phyloP scores from a whole-genome alignment of 2,888 invertebrate genomes.

The Drosophila pseudotakahashii region DNA sequence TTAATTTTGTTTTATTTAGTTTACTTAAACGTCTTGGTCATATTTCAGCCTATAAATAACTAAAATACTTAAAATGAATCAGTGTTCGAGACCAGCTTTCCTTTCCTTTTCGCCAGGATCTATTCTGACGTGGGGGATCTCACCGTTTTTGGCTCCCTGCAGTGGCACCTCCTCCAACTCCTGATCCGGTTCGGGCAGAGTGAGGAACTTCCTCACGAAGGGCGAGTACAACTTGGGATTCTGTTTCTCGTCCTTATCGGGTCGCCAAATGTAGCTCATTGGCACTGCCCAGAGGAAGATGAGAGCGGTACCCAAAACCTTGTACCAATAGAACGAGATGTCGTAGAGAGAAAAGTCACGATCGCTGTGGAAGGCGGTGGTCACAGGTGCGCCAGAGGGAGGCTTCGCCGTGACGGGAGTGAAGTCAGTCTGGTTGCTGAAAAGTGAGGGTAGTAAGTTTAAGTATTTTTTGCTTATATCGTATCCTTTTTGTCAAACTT shows the following conservation, averaged over 20 bases:
- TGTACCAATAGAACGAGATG: conserved; percentile 87
- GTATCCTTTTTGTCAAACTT: no score
- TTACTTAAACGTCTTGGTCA: conserved; percentile 1
- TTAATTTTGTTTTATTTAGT: neutral
- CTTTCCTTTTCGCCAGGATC: conserved; percentile 28
- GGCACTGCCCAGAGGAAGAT: conserved; percentile 85
- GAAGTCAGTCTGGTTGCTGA: conserved; percentile 38
- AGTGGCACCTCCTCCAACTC: conserved; percentile 66
- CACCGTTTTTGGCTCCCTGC: conserved; percentile 24
- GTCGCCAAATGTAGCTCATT: conserved; percentile 85
- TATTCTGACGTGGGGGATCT: conserved; percentile 27
- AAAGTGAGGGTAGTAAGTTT: no score
- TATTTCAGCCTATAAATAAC: neutral
- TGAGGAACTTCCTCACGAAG: conserved; percentile 67
- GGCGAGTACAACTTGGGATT: conserved; percentile 79
- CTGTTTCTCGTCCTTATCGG: conserved; percentile 60
- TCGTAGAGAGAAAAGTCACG: conserved; percentile 85
- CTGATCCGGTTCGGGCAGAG: neutral
- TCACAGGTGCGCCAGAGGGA: conserved; percentile 13
- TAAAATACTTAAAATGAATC: conserved; percentile 1
- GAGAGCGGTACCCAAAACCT: conserved; percentile 85
- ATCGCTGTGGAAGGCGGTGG: conserved; percentile 64
- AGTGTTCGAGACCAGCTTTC: conserved; percentile 10
- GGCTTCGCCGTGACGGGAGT: conserved; percentile 13
- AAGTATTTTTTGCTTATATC: no score